Evolutionary conservation across 1,140 invertebrate genomes (phyloP).

Genomic region (Microplitis demolitor): DNA sequence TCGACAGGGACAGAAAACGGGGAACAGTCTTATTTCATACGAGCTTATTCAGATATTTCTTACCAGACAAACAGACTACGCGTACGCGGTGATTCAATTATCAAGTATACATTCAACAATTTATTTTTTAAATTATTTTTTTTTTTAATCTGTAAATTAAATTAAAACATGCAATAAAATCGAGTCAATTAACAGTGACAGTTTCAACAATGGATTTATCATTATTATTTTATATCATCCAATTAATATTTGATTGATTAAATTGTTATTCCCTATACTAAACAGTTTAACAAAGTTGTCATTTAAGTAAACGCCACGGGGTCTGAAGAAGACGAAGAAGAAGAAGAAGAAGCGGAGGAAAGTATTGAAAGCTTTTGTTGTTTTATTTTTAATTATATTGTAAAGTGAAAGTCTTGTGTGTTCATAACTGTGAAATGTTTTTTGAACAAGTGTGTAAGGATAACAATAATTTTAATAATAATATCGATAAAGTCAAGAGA

Average conservation of each 20-base stretch:
- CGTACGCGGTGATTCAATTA: conserved; percentile 41
- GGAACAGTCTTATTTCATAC: conserved; percentile 14
- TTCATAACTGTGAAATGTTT: conserved; percentile 5
- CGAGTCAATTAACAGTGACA: too few species aligned
- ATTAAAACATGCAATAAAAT: neutral
- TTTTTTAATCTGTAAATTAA: neutral
- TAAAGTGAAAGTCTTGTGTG: conserved; percentile 16
- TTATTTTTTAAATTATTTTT: neutral
- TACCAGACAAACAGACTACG: conserved; percentile 49
- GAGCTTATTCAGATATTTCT: conserved; percentile 21
- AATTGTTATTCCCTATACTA: neutral
- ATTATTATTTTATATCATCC: neutral
- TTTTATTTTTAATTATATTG: neutral
- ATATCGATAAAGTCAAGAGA: neutral
- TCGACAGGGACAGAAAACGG: conserved; percentile 23
- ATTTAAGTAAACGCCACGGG: conserved; percentile 11
- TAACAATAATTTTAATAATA: neutral
- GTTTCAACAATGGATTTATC: neutral
- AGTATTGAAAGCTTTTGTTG: neutral
- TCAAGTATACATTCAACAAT: neutral
- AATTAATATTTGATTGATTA: neutral
- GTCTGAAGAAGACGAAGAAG: conserved; percentile 20
- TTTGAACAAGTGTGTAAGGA: neutral
- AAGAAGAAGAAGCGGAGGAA: conserved; percentile 3
- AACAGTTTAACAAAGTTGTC: neutral